Evolutionary conservation across 2,888 invertebrate genomes (phyloP).

Genomic region (Unio pictorum): DNA sequence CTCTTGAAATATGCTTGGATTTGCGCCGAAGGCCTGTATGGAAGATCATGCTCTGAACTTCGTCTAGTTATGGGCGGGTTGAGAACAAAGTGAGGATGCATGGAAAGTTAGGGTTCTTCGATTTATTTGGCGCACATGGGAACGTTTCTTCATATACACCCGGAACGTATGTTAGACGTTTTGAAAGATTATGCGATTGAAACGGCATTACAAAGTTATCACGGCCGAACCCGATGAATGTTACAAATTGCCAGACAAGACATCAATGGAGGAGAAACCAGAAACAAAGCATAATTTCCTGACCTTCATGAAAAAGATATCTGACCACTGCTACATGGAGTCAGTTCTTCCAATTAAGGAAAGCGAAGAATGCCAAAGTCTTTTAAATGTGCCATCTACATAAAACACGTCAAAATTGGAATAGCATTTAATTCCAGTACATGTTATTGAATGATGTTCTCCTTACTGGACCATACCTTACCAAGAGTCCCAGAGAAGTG

Average conservation of each 20-base stretch:
- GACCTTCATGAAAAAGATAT: no score
- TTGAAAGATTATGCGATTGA: conserved; percentile 14
- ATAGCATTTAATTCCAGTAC: no score
- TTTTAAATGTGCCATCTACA: no score
- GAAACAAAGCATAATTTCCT: no score
- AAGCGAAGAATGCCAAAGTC: no score
- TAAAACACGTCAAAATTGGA: no score
- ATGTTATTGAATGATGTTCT: conserved; percentile 9
- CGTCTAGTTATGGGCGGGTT: neutral
- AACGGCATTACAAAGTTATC: conserved; percentile 12
- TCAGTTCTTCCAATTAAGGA: no score
- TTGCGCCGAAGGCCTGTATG: conserved; percentile 3
- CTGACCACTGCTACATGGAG: no score
- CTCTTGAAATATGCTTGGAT: conserved; percentile 7
- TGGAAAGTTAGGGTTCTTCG: neutral
- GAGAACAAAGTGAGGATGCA: neutral
- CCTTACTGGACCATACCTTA: conserved; percentile 10
- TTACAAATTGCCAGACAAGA: conserved; percentile 13
- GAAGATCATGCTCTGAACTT: conserved; percentile 15
- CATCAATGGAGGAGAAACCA: no score
- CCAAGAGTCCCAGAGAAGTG: conserved; percentile 3
- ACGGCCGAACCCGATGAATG: conserved; percentile 22
- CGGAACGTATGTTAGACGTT: conserved; percentile 11
- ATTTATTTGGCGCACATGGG: conserved; percentile 4
- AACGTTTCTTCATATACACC: conserved; percentile 5